Conservation (phyloP, 2,888 invertebrate genomes). For the Drosophila kuntzei region DNA sequence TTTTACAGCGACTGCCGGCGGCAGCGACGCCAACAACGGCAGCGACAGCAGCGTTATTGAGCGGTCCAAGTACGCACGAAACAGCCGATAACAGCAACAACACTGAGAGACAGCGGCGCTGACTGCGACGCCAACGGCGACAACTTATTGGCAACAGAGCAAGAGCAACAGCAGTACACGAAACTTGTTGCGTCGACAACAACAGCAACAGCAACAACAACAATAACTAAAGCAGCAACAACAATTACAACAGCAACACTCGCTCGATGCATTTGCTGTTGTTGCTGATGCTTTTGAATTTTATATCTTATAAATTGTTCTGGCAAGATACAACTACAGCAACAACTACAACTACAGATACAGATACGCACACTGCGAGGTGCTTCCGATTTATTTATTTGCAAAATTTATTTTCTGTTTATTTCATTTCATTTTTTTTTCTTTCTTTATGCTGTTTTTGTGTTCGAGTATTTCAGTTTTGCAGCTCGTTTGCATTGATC, state of each 20-base stretch:
- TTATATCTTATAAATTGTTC: conserved; percentile 68
- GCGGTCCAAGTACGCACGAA: conserved; percentile 77
- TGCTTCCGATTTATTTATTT: conserved; percentile 76
- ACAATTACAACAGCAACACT: conserved; percentile 43
- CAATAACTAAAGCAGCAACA: conserved; percentile 29
- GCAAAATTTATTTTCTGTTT: conserved; percentile 39
- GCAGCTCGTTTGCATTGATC: conserved; percentile 62
- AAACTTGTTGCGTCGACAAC: conserved; percentile 77
- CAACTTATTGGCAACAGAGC: conserved; percentile 75
- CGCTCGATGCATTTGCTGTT: conserved; percentile 60
- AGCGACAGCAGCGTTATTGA: conserved; percentile 65
- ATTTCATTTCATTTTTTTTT: conserved; percentile 19
- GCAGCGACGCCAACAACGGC: conserved; percentile 39
- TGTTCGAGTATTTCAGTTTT: neutral
- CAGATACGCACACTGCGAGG: conserved; percentile 44
- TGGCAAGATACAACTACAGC: conserved; percentile 56
- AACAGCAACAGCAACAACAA: conserved; percentile 38
- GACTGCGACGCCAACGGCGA: conserved; percentile 63
- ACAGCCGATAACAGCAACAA: conserved; percentile 58
- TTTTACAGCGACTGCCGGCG: conserved; percentile 57
- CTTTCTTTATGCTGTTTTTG: conserved; percentile 4
- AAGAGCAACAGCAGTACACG: conserved; percentile 56
- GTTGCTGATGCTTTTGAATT: conserved; percentile 35
- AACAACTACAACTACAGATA: conserved; percentile 22
- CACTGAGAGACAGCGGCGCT: conserved; percentile 51